Percentiles rank a stretch among this genome's conserved stretches.
Conservation (phyloP, 2,888 invertebrate genomes). For the Conchocele bisecta region DNA sequence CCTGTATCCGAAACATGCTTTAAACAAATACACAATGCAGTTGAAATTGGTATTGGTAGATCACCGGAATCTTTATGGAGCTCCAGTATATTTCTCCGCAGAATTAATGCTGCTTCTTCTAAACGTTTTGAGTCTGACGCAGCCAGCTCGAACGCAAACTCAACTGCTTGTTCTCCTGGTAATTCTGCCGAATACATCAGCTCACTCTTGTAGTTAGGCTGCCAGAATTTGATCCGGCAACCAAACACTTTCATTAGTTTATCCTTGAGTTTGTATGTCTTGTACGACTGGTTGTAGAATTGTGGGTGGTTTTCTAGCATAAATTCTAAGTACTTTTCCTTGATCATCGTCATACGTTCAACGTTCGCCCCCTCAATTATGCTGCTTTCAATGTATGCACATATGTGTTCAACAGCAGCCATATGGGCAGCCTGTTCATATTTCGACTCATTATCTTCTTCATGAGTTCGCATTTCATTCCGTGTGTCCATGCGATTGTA, state of each 20-base stretch:
- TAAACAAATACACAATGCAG: too few relatives aligned
- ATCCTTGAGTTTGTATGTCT: slow-evolving; percentile 29
- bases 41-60: too few relatives aligned
- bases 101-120: slow-evolving; percentile 3
- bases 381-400: not conserved
- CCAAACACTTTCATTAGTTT: slow-evolving; percentile 17
- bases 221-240: slow-evolving; percentile 17
- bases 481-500: too few relatives aligned
- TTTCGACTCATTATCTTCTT: too few relatives aligned
- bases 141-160: slow-evolving; percentile 17
- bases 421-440: slow-evolving; percentile 11
- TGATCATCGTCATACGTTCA: slow-evolving; percentile 24
- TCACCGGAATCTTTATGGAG: too few relatives aligned
- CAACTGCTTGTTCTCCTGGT: slow-evolving; percentile 15
- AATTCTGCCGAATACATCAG: slow-evolving; percentile 14
- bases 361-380: slow-evolving; percentile 1
- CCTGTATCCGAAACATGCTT: too few relatives aligned
- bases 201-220: not conserved
- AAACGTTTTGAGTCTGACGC: slow-evolving; percentile 19
- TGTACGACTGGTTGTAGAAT: slow-evolving; percentile 12
- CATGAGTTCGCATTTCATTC: too few relatives aligned
- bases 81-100: slow-evolving; percentile 6
- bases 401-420: slow-evolving; percentile 5
- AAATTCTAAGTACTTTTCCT: slow-evolving; percentile 19
- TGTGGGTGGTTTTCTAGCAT: slow-evolving; percentile 11